Conservation (phyloP, 2,113 vertebrate species). For the Nyctibius bracteatus region DNA sequence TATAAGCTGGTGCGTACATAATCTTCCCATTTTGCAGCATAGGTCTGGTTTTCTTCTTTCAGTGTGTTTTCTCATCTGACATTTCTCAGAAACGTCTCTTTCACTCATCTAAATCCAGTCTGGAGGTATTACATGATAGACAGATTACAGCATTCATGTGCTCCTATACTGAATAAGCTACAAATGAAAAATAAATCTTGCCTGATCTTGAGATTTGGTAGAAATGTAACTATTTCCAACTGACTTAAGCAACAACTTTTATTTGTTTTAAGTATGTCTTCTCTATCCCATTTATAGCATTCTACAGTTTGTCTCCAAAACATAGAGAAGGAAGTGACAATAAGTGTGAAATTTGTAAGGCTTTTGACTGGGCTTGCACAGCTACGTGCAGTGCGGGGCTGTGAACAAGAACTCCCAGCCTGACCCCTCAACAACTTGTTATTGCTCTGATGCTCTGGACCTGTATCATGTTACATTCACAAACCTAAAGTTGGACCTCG, state of each 20-base stretch:
- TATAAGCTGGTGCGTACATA: neutral
- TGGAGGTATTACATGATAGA: neutral
- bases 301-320: neutral
- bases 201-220: neutral
- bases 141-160: neutral
- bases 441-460: neutral
- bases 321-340: neutral
- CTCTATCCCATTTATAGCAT: neutral
- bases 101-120: neutral
- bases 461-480: neutral
- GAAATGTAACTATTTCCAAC: neutral
- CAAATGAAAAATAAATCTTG: neutral
- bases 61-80: neutral
- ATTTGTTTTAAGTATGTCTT: neutral
- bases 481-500: neutral
- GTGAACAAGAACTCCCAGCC: neutral
- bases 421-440: neutral
- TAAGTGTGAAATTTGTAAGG: neutral
- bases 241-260: neutral
- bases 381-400: neutral
- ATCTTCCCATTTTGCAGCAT: neutral
- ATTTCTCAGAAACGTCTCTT: conserved; percentile 32
- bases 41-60: neutral
- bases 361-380: neutral
- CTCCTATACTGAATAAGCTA: neutral